Percentiles rank a stretch among this genome's conserved stretches.
Conservation (phyloP, 2,888 invertebrate species). For the Plagodis dolabraria region DNA sequence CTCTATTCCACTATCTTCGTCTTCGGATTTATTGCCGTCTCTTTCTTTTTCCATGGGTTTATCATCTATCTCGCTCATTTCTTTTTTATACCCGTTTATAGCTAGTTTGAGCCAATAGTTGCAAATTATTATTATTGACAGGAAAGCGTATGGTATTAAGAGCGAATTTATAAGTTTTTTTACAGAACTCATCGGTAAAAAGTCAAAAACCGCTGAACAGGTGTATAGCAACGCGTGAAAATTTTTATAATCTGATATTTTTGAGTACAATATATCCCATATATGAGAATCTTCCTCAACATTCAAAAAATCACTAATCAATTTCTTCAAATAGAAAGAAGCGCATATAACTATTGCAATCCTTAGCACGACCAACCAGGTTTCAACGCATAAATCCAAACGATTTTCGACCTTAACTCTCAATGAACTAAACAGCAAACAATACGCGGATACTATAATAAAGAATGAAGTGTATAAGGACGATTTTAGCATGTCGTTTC, state of each 20-base stretch:
- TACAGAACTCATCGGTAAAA: conserved; percentile 84
- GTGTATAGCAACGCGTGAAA: conserved; percentile 93
- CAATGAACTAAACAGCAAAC: conserved; percentile 64
- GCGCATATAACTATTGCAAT: conserved; percentile 46
- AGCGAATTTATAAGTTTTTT: conserved; percentile 80
- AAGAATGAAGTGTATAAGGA: conserved; percentile 80
- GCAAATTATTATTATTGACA: conserved; percentile 68
- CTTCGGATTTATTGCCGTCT: conserved; percentile 53
- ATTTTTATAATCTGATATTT: conserved; percentile 87
- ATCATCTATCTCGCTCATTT: conserved; percentile 39
- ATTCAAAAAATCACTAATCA: conserved; percentile 62
- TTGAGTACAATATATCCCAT: conserved; percentile 88
- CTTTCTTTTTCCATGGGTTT: conserved; percentile 26
- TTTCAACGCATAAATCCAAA: conserved; percentile 58
- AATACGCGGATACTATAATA: conserved; percentile 63
- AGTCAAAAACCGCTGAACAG: conserved; percentile 91
- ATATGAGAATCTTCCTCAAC: conserved; percentile 87
- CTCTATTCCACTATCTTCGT: conserved; percentile 83
- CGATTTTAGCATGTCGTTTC: conserved; percentile 77
- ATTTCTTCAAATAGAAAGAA: conserved; percentile 71
- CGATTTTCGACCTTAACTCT: conserved; percentile 62
- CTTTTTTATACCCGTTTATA: conserved; percentile 31
- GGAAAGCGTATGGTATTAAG: conserved; percentile 83
- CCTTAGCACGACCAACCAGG: conserved; percentile 58
- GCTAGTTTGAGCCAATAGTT: conserved; percentile 63